Percentiles rank a stretch among this genome's conserved stretches.
These are phyloP conservation scores for Dasypus novemcinctus DNA, from an alignment of 2,113 vertebrate genomes.

Conservation along the genomic window DNA sequence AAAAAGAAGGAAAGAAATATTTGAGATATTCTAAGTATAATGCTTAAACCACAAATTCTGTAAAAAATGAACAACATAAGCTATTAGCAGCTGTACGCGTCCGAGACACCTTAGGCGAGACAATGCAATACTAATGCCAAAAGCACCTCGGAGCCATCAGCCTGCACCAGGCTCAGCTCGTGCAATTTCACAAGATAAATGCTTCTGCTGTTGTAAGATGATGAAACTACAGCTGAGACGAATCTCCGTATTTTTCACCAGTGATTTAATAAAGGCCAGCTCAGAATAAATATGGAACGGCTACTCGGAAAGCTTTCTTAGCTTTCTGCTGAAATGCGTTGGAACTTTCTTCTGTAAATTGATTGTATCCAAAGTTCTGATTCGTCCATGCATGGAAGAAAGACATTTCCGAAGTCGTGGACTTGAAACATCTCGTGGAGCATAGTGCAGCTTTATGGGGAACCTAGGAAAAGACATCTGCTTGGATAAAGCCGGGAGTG, in stretches of 20 bases:
- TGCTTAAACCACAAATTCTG: constrained; percentile 86
- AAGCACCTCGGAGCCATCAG: constrained; percentile 81
- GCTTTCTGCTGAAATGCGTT: constrained; percentile 74
- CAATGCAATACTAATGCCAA: constrained; percentile 82
- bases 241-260: constrained; percentile 85
- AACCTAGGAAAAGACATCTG: constrained; percentile 48
- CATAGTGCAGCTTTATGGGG: constrained; percentile 9
- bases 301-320: constrained; percentile 77
- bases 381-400: constrained; percentile 78
- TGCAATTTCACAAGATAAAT: constrained; percentile 86
- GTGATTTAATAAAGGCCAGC: constrained; percentile 87
- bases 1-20: constrained; percentile 77
- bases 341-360: constrained; percentile 79
- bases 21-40: constrained; percentile 81
- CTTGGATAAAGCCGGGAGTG: not conserved
- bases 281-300: constrained; percentile 86
- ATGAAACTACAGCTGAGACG: constrained; percentile 84
- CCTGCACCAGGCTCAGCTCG: constrained; percentile 78
- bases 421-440: constrained; percentile 69
- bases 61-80: constrained; percentile 84
- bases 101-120: constrained; percentile 86
- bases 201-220: constrained; percentile 81
- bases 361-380: constrained; percentile 75
- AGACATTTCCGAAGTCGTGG: constrained; percentile 76
- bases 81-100: constrained; percentile 82